phyloP scores from a whole-genome alignment of 2,888 invertebrate species.

The Erannis defoliaria region DNA sequence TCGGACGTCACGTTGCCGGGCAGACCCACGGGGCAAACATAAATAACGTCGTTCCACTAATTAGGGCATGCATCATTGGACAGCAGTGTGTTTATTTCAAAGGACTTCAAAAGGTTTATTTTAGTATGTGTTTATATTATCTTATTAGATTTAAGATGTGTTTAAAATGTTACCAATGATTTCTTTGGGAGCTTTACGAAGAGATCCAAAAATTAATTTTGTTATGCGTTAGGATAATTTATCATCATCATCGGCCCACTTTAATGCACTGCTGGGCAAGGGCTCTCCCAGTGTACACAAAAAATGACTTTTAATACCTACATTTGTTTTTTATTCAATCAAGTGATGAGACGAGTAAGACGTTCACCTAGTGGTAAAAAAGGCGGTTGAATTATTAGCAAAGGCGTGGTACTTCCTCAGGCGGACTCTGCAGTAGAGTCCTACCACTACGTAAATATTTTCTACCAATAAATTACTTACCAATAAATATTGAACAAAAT shows the following conservation, averaged over 20 bases:
- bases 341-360: too few species aligned
- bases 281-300: too few species aligned
- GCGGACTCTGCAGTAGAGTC: too few species aligned
- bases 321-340: too few species aligned
- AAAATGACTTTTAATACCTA: too few species aligned
- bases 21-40: conserved; percentile 53
- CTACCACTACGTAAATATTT: too few species aligned
- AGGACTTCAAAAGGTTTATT: conserved; percentile 55
- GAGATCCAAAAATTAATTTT: neutral
- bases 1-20: conserved; percentile 34
- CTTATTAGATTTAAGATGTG: conserved; percentile 2
- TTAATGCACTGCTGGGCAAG: too few species aligned
- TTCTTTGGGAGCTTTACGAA: neutral
- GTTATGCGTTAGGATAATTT: neutral
- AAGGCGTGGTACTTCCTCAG: too few species aligned
- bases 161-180: conserved; percentile 37
- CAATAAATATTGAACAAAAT: too few species aligned
- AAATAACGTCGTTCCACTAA: conserved; percentile 64
- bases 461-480: too few species aligned
- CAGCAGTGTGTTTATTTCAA: conserved; percentile 50
- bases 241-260: neutral
- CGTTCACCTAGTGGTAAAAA: too few species aligned
- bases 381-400: too few species aligned
- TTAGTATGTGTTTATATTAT: conserved; percentile 1
- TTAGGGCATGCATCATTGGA: conserved; percentile 62